Evolutionary conservation across 2,113 vertebrate genomes (phyloP).

Genomic region (Nipponia nippon): DNA sequence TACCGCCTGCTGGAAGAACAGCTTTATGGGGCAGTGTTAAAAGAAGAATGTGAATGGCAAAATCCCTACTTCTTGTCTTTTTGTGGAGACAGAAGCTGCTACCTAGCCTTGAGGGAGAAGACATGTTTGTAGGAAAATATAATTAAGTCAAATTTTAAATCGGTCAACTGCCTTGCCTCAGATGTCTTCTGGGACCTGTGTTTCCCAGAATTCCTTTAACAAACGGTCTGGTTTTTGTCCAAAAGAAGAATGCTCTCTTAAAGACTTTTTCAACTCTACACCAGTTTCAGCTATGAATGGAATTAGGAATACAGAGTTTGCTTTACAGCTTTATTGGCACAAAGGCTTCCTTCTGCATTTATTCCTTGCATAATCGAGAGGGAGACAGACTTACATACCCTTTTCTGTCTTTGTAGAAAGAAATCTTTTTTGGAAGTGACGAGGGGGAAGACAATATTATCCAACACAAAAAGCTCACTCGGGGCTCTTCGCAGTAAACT

Average conservation of each 20-base stretch:
- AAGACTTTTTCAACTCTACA: background rate
- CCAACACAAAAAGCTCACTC: background rate
- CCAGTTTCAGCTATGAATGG: background rate
- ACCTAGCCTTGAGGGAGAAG: background rate
- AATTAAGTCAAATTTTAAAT: background rate
- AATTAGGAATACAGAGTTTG: background rate
- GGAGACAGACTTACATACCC: background rate
- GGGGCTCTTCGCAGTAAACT: background rate
- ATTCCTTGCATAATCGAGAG: background rate
- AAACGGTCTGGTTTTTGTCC: background rate
- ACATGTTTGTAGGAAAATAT: background rate
- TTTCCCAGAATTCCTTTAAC: background rate
- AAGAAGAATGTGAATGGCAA: background rate
- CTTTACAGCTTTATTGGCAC: slow-evolving; percentile 14
- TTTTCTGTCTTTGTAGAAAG: background rate
- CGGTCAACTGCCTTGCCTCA: background rate
- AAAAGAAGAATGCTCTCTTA: background rate
- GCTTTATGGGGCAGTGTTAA: background rate
- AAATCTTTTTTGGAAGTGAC: background rate
- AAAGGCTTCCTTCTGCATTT: background rate
- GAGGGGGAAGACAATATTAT: background rate
- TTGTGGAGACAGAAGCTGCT: background rate
- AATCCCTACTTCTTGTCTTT: background rate
- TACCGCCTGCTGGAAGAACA: background rate
- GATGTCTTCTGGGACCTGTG: background rate